A percentile compares a stretch with the other conserved stretches of the same genome.
Conservation (phyloP, 2,797 vertebrate genomes). For the Lacerta agilis region DNA sequence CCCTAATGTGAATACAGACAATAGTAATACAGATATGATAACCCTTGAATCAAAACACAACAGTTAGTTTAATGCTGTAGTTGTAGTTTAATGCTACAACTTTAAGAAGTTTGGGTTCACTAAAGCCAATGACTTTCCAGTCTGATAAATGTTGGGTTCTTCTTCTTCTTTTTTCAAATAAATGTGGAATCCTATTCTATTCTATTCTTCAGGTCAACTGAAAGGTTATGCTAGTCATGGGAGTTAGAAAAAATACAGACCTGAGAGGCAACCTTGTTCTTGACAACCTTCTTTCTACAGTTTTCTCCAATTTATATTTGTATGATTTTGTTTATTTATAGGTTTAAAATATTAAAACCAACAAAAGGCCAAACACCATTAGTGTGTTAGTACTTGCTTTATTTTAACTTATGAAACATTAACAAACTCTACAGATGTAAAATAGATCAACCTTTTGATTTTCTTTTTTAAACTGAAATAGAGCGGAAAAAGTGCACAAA, state of each 20-base stretch:
- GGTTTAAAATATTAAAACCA: slow-evolving; percentile 19
- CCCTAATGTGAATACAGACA: too few relatives aligned
- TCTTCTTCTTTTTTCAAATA: too few relatives aligned
- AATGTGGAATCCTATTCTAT: background rate
- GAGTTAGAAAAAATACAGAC: background rate
- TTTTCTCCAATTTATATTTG: background rate
- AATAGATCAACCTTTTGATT: background rate
- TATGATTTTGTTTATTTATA: background rate
- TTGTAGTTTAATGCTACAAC: background rate
- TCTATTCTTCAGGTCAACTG: background rate
- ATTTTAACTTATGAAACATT: slow-evolving; percentile 7
- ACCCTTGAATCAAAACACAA: too few relatives aligned
- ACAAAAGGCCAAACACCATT: background rate
- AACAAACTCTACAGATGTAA: background rate
- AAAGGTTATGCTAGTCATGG: background rate
- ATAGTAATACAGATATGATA: too few relatives aligned
- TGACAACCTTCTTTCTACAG: background rate
- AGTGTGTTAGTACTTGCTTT: background rate
- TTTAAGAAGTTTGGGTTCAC: background rate
- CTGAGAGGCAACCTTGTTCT: background rate
- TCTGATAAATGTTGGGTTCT: background rate
- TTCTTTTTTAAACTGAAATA: background rate
- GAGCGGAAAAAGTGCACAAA: background rate
- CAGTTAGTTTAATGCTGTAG: too few relatives aligned
- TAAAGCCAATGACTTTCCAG: background rate